A percentile compares a stretch with the other conserved stretches of the same genome.
Evolutionary conservation across 2,797 vertebrate species (phyloP).

Genomic region (Triplophysa bombifrons): DNA sequence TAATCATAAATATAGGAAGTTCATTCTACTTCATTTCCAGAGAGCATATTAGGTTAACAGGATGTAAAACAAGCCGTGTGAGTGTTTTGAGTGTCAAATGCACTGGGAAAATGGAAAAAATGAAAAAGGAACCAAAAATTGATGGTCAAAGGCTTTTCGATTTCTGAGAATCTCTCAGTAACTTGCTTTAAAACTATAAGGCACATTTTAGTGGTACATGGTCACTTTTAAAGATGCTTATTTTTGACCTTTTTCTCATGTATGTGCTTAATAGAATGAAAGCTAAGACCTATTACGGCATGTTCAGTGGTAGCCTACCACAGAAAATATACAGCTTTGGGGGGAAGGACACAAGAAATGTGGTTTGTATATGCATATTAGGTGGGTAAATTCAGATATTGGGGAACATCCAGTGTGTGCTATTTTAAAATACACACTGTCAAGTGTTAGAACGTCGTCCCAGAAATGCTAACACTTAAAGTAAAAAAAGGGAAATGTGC

Average conservation of each 20-base stretch:
- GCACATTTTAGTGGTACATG: background rate
- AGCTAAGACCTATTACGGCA: background rate
- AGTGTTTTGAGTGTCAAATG: constrained; percentile 13
- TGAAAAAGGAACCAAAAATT: constrained; percentile 11
- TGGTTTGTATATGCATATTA: background rate
- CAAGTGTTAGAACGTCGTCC: background rate
- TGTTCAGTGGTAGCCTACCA: background rate
- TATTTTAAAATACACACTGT: background rate
- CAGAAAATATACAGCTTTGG: background rate
- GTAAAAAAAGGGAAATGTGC: background rate
- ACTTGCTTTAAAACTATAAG: too few relatives aligned
- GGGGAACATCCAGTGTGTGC: too few relatives aligned
- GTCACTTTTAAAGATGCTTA: background rate
- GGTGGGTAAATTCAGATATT: background rate
- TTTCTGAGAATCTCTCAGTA: constrained; percentile 20
- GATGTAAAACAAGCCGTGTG: background rate
- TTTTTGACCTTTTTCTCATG: too few relatives aligned
- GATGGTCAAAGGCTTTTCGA: background rate
- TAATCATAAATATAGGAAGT: too few relatives aligned
- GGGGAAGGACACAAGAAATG: background rate
- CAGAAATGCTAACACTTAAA: background rate
- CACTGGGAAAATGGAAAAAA: background rate
- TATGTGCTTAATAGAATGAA: background rate
- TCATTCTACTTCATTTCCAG: too few relatives aligned
- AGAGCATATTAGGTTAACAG: background rate